A percentile compares a stretch with the other conserved stretches of the same genome.
Conservation (phyloP, 2,797 vertebrate genomes). For the Psittacula echo region DNA sequence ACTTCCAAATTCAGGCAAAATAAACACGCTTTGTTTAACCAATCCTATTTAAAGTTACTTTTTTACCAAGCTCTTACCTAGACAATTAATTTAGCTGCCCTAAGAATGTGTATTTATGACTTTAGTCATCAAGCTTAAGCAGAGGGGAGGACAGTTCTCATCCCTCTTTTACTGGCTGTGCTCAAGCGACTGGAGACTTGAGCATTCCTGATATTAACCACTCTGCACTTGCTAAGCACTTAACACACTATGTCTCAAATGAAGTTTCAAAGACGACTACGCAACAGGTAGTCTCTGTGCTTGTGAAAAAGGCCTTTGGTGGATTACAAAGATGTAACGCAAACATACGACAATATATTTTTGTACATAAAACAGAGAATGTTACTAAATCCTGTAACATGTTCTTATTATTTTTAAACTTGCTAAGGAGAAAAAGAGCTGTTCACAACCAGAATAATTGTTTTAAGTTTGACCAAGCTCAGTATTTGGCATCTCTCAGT, state of each 20-base stretch:
- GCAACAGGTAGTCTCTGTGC: background rate
- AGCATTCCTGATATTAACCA: background rate
- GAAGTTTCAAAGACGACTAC: background rate
- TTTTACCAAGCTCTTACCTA: background rate
- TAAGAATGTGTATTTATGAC: background rate
- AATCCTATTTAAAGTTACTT: background rate
- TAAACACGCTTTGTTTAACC: background rate
- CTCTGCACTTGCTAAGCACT: background rate
- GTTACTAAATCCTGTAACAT: background rate
- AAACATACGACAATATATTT: background rate
- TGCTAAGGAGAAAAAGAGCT: background rate
- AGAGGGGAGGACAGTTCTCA: background rate
- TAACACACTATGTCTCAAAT: background rate
- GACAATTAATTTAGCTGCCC: background rate
- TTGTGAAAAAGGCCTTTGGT: background rate
- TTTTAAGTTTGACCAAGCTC: background rate
- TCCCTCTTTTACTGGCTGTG: background rate
- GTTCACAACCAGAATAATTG: background rate
- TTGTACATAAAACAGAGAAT: background rate
- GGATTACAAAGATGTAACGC: background rate
- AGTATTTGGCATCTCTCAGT: background rate
- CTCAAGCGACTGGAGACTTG: background rate
- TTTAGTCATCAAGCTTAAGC: background rate
- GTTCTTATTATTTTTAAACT: background rate
- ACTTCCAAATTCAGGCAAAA: slow-evolving; percentile 44